Conservation (phyloP, 2,797 vertebrate species). For the Sarcoramphus papa region DNA sequence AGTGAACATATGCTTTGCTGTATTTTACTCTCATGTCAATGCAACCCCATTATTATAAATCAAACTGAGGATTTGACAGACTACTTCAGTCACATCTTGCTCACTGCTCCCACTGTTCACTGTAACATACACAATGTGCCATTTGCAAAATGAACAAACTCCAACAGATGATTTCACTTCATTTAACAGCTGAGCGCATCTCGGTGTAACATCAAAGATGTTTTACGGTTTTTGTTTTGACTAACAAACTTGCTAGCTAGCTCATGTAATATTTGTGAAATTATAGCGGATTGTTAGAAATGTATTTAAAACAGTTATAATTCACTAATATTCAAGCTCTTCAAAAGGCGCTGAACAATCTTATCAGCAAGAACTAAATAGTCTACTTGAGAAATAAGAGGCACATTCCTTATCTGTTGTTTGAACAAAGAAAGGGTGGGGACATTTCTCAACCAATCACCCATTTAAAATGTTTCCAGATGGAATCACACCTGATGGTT, state of each 20-base stretch:
- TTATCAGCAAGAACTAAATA: neutral
- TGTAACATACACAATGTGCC: neutral
- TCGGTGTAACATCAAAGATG: neutral
- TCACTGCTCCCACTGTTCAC: neutral
- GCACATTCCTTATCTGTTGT: slow-evolving; percentile 14
- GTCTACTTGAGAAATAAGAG: slow-evolving; percentile 20
- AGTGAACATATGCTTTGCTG: slow-evolving; percentile 2
- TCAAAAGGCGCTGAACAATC: neutral
- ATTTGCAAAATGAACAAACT: neutral
- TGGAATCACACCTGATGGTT: slow-evolving; percentile 10
- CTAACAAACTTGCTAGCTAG: neutral
- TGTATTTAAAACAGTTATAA: neutral
- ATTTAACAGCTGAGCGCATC: neutral
- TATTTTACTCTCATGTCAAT: slow-evolving; percentile 31
- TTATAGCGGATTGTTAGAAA: neutral
- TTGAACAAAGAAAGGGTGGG: slow-evolving; percentile 4
- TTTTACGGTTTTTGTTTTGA: neutral
- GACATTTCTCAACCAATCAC: neutral
- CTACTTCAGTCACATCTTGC: neutral
- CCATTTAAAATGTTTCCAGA: slow-evolving; percentile 10
- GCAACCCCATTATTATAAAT: slow-evolving; percentile 29
- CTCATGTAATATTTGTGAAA: neutral
- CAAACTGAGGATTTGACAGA: neutral
- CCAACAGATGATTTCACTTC: neutral
- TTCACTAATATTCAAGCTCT: neutral